Evolutionary conservation across 2,888 invertebrate genomes (phyloP).

Genomic region (Synergus gifuensis): DNA sequence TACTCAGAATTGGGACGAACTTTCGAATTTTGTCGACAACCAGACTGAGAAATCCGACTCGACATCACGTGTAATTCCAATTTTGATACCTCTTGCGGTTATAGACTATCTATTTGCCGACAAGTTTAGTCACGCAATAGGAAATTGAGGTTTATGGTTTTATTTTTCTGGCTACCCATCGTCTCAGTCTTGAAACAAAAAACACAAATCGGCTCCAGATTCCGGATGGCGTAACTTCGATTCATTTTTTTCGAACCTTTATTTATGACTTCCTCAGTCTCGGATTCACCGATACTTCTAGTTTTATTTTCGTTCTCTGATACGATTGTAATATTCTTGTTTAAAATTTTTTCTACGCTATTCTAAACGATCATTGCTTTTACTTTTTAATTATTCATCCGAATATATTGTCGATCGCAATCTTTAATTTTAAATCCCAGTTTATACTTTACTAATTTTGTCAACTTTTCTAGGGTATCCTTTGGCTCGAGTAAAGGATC

Average conservation of each 20-base stretch:
- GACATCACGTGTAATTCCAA: slow-evolving; percentile 63
- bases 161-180: slow-evolving; percentile 58
- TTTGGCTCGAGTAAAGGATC: slow-evolving; percentile 96
- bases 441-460: neutral
- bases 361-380: too few species aligned
- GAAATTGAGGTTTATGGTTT: slow-evolving; percentile 69
- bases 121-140: slow-evolving; percentile 65
- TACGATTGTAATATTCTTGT: too few species aligned
- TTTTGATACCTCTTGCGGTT: slow-evolving; percentile 69
- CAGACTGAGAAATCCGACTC: slow-evolving; percentile 45
- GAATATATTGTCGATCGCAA: too few species aligned
- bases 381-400: too few species aligned
- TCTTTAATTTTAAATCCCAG: too few species aligned
- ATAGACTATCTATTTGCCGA: slow-evolving; percentile 52
- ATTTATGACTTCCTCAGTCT: too few species aligned
- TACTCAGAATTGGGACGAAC: slow-evolving; percentile 3
- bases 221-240: too few species aligned
- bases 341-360: too few species aligned
- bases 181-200: neutral
- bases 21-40: slow-evolving; percentile 24
- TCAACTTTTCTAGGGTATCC: slow-evolving; percentile 85
- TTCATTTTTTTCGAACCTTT: too few species aligned
- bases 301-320: too few species aligned
- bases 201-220: too few species aligned
- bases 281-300: too few species aligned